A percentile compares a stretch with the other conserved stretches of the same genome.
Evolutionary conservation across 2,888 invertebrate genomes (phyloP).

Genomic region (Ctena decussata): DNA sequence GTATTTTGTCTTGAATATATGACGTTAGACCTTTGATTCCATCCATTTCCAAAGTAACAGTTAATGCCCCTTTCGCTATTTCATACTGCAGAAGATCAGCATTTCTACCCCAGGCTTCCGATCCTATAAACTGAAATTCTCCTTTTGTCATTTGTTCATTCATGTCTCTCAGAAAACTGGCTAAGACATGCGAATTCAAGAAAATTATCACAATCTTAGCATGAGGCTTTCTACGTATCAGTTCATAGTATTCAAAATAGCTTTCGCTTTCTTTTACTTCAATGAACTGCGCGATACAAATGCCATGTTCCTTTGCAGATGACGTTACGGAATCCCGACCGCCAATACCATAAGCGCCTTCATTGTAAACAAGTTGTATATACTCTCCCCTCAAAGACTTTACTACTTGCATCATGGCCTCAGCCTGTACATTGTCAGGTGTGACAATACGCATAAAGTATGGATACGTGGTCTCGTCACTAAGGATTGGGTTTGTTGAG

Average conservation of each 20-base stretch:
- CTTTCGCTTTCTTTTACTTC: constrained; percentile 31
- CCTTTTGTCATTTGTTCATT: constrained; percentile 24
- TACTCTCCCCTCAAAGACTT: constrained; percentile 33
- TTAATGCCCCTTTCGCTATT: constrained; percentile 36
- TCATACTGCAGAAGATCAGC: constrained; percentile 29
- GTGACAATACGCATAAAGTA: constrained; percentile 53
- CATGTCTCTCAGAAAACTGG: constrained; percentile 21
- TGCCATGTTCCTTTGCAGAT: constrained; percentile 6
- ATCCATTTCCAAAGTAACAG: constrained; percentile 50
- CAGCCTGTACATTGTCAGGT: constrained; percentile 37
- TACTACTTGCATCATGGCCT: constrained; percentile 40
- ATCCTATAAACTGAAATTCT: constrained; percentile 57
- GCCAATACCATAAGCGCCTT: constrained; percentile 60
- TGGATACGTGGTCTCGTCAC: constrained; percentile 30
- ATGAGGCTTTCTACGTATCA: constrained; percentile 34
- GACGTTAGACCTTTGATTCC: constrained; percentile 10
- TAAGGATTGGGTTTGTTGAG: constrained; percentile 36
- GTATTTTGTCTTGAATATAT: neutral
- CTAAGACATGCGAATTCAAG: constrained; percentile 50
- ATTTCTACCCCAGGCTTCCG: constrained; percentile 53
- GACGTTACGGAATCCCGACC: constrained; percentile 34
- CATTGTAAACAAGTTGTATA: constrained; percentile 64
- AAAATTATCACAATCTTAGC: constrained; percentile 55
- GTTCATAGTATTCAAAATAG: constrained; percentile 31
- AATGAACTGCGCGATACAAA: constrained; percentile 54